A percentile compares a stretch with the other conserved stretches of the same genome.
phyloP scores from a whole-genome alignment of 2,888 invertebrate genomes.

The Cotesia congregata region DNA sequence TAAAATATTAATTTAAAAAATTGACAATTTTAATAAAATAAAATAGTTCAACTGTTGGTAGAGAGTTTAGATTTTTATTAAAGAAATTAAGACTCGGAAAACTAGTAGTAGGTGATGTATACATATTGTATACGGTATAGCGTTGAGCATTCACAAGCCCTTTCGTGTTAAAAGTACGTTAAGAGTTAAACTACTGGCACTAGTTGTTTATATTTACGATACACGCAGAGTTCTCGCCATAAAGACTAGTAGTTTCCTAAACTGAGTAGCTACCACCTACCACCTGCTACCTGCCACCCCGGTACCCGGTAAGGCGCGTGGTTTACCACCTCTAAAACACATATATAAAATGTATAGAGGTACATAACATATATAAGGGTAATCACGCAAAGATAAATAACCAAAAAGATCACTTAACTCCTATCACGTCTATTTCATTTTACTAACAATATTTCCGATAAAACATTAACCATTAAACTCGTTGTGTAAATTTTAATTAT shows the following conservation, averaged over 20 bases:
- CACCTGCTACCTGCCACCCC: no score
- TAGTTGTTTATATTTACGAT: slow-evolving; percentile 48
- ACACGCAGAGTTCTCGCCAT: slow-evolving; percentile 37
- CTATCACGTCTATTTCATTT: neutral
- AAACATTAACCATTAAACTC: neutral
- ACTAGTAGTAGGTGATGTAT: no score
- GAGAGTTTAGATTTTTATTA: no score
- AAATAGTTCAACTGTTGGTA: no score
- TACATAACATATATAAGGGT: slow-evolving; percentile 30
- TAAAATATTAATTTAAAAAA: no score
- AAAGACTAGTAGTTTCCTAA: slow-evolving; percentile 26
- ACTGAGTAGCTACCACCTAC: neutral
- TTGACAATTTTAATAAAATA: no score
- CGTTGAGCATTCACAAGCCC: slow-evolving; percentile 16
- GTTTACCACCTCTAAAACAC: slow-evolving; percentile 23
- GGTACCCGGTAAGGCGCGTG: slow-evolving; percentile 19
- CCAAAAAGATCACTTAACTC: slow-evolving; percentile 1
- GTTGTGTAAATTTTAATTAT: neutral
- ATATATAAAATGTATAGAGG: no score
- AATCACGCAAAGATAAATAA: slow-evolving; percentile 48
- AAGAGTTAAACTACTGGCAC: slow-evolving; percentile 44
- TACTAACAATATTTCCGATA: neutral
- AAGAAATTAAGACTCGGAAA: no score
- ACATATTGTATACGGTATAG: no score
- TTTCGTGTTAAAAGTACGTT: slow-evolving; percentile 47